These are phyloP conservation scores for Hirundichthys speculiger DNA, from an alignment of 2,113 vertebrate species.

Conservation along the genomic window DNA sequence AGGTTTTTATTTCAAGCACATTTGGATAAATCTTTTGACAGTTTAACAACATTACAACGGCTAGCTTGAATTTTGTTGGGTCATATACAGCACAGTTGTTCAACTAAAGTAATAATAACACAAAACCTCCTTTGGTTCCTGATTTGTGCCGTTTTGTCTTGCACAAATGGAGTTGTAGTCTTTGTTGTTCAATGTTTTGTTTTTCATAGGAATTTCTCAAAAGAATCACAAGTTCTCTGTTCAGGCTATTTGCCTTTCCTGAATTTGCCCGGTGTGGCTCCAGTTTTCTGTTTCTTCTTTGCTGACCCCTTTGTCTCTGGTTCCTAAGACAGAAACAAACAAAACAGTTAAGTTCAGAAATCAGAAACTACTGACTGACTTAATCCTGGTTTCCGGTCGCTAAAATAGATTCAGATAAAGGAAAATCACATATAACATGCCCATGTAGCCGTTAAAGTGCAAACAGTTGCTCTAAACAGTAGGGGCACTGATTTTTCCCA, in stretches of 20 bases:
- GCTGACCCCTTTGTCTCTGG: constrained; percentile 86
- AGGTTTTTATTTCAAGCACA: constrained; percentile 27
- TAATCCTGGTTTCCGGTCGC: too few species aligned
- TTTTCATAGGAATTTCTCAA: not conserved
- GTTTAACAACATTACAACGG: constrained; percentile 3
- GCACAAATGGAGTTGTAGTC: not conserved
- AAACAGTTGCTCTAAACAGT: too few species aligned
- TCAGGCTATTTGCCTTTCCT: constrained; percentile 83
- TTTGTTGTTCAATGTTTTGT: not conserved
- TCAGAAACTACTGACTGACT: too few species aligned
- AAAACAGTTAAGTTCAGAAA: too few species aligned
- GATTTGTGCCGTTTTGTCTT: not conserved
- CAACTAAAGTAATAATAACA: not conserved
- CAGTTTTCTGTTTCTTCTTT: constrained; percentile 91
- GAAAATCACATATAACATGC: not conserved
- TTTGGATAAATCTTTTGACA: constrained; percentile 9
- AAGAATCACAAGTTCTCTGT: accelerated
- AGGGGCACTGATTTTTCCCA: not conserved
- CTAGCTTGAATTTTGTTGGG: not conserved
- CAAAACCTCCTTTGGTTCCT: not conserved
- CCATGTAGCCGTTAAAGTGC: too few species aligned
- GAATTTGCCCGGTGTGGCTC: constrained; percentile 76
- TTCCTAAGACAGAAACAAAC: constrained; percentile 67
- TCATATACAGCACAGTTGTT: not conserved
- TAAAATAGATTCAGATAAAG: not conserved